phyloP scores from a whole-genome alignment of 1,140 invertebrate genomes.

The Philopotamus ludificatus region DNA sequence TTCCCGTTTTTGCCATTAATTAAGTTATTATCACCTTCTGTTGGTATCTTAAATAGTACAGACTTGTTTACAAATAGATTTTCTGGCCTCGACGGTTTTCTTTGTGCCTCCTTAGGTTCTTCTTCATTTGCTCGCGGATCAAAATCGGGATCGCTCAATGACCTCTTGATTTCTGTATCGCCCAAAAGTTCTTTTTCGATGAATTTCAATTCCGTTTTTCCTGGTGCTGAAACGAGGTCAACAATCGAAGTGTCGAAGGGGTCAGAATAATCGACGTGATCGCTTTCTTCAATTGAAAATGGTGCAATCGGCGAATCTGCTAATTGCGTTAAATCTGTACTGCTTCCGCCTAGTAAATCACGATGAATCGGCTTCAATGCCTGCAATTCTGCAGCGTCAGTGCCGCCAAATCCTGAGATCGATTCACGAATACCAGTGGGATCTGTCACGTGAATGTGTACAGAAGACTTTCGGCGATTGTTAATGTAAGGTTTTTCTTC shows the following conservation, averaged over 20 bases:
- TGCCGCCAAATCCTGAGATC: conserved; percentile 46
- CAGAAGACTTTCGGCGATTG: conserved; percentile 55
- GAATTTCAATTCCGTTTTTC: conserved; percentile 74
- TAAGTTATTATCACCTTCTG: conserved; percentile 42
- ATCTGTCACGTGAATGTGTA: conserved; percentile 60
- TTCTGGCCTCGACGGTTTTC: conserved; percentile 62
- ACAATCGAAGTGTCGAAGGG: conserved; percentile 83
- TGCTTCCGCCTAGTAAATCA: conserved; percentile 72
- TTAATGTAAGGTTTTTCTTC: conserved; percentile 58
- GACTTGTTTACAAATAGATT: conserved; percentile 61
- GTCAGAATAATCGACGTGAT: conserved; percentile 67
- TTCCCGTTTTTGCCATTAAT: conserved; percentile 42
- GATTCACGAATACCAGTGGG: conserved; percentile 55
- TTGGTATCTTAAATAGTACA: conserved; percentile 69
- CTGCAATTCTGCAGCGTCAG: conserved; percentile 46
- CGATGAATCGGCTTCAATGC: conserved; percentile 49
- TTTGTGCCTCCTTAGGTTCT: conserved; percentile 40
- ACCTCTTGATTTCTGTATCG: conserved; percentile 53
- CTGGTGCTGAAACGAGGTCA: conserved; percentile 67
- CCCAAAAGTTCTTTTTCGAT: conserved; percentile 74
- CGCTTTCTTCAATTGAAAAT: conserved; percentile 51
- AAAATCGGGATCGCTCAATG: conserved; percentile 69
- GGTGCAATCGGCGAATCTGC: conserved; percentile 69
- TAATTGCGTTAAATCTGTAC: conserved; percentile 70
- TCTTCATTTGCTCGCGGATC: conserved; percentile 67